These are phyloP conservation scores for Zosterops lateralis DNA, from an alignment of 2,113 vertebrate genomes.

Conservation along the genomic window DNA sequence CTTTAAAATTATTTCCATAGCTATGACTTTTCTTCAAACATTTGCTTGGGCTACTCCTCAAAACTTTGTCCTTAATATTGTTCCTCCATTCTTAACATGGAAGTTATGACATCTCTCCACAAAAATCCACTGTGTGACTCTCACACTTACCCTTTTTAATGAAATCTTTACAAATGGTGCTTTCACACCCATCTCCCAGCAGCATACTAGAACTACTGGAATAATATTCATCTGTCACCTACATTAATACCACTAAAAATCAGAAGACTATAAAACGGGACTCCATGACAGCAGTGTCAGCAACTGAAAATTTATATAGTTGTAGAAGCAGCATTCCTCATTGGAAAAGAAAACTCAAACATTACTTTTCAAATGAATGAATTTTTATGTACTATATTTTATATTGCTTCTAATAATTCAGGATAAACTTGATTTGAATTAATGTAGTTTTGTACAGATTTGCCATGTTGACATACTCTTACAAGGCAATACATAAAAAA, in stretches of 20 bases:
- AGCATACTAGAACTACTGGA: neutral
- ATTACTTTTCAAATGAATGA: neutral
- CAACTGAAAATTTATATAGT: neutral
- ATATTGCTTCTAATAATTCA: neutral
- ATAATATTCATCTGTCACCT: neutral
- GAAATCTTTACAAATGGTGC: neutral
- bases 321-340: neutral
- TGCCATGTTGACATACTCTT: neutral
- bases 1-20: neutral
- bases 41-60: neutral
- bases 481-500: neutral
- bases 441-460: neutral
- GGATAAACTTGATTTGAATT: neutral
- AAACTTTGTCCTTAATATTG: neutral
- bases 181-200: neutral
- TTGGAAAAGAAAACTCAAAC: neutral
- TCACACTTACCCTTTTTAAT: neutral
- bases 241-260: neutral
- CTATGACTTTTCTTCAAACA: neutral
- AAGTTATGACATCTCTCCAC: neutral
- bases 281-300: neutral
- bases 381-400: neutral
- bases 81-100: neutral
- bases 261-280: neutral
- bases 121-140: neutral